Conservation (phyloP, 2,113 vertebrate genomes). For the Aepyceros melampus region DNA sequence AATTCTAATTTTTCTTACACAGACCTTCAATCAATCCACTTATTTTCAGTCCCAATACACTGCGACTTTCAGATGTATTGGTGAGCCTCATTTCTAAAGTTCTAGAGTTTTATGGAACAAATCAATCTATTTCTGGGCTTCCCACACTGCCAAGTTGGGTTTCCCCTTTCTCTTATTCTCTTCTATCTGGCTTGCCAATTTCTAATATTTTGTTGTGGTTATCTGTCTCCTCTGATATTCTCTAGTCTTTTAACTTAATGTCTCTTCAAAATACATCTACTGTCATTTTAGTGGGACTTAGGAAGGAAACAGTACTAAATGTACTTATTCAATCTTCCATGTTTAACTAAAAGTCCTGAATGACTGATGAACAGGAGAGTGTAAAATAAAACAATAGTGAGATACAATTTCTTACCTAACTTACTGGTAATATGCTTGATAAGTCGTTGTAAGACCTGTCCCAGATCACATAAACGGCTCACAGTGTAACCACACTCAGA, state of each 20-base stretch:
- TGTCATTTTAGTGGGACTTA: not conserved
- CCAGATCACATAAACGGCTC: not conserved
- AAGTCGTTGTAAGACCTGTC: not conserved
- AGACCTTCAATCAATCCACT: not conserved
- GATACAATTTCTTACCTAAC: not conserved
- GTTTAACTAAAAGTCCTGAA: not conserved
- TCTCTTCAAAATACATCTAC: not conserved
- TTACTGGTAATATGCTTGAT: not conserved
- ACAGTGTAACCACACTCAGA: not conserved
- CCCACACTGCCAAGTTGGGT: not conserved
- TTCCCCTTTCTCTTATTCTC: not conserved
- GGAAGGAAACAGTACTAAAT: not conserved
- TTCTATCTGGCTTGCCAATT: not conserved
- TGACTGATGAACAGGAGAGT: not conserved
- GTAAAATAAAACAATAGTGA: not conserved
- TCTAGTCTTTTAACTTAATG: not conserved
- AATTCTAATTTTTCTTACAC: not conserved
- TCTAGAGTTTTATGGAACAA: not conserved
- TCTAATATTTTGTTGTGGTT: not conserved
- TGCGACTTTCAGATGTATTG: not conserved
- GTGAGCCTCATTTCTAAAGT: not conserved
- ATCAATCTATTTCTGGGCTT: not conserved
- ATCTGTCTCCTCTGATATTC: not conserved
- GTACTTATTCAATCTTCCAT: not conserved
- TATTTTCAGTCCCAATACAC: not conserved